These are phyloP conservation scores for Spea multiplicata DNA, from an alignment of 2,113 vertebrate species.

Conservation along the genomic window DNA sequence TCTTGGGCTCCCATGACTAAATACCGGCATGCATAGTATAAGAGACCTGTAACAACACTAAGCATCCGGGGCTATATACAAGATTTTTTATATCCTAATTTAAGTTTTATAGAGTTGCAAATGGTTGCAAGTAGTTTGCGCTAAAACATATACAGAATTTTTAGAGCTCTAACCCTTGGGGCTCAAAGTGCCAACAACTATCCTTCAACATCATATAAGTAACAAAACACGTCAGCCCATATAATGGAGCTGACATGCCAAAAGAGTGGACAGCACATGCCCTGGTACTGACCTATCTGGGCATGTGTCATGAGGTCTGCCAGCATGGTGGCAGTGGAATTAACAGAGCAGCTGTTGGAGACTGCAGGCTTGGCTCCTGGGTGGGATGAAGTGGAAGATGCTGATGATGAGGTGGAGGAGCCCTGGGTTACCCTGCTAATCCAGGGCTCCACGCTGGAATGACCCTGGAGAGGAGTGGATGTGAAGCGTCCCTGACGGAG, in stretches of 20 bases:
- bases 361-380: slow-evolving; percentile 82
- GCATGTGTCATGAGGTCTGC: slow-evolving; percentile 87
- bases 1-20: too few species aligned
- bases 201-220: neutral
- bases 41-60: too few species aligned
- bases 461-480: slow-evolving; percentile 81
- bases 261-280: slow-evolving; percentile 34
- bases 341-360: slow-evolving; percentile 68
- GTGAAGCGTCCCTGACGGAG: slow-evolving; percentile 82
- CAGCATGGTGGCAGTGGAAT: slow-evolving; percentile 73
- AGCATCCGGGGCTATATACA: too few species aligned
- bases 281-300: slow-evolving; percentile 84
- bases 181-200: neutral
- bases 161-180: too few species aligned
- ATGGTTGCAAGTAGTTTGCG: too few species aligned
- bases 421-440: slow-evolving; percentile 91
- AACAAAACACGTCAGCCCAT: neutral
- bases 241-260: neutral
- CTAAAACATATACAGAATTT: neutral
- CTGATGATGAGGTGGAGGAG: slow-evolving; percentile 96
- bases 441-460: slow-evolving; percentile 87
- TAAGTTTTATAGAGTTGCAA: too few species aligned
- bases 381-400: slow-evolving; percentile 96
- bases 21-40: too few species aligned
- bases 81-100: too few species aligned